Evolutionary conservation across 2,797 vertebrate genomes (phyloP).

Genomic region (Pipistrellus kuhlii): DNA sequence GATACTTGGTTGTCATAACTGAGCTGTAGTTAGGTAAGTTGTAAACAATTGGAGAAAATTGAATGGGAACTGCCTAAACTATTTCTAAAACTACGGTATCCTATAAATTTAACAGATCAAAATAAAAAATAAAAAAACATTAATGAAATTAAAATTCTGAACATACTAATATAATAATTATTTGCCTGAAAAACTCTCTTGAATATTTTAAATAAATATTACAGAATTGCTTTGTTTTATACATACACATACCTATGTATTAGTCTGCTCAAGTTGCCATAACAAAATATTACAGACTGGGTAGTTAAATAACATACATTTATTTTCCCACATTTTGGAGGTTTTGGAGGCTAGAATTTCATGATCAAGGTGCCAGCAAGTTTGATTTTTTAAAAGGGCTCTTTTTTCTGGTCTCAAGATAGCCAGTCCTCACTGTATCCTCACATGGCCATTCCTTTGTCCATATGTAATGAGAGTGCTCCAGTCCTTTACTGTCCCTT

Average conservation of each 20-base stretch:
- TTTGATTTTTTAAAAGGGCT: neutral
- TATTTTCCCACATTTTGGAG: neutral
- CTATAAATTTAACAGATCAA: neutral
- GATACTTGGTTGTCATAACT: neutral
- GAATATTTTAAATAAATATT: neutral
- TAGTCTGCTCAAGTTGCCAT: neutral
- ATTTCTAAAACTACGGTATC: neutral
- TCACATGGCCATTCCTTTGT: neutral
- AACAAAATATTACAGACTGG: neutral
- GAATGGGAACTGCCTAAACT: neutral
- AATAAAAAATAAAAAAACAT: neutral
- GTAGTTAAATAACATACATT: neutral
- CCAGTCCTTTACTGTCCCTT: rapidly evolving
- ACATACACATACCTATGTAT: neutral
- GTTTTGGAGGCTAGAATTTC: neutral
- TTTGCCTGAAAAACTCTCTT: neutral
- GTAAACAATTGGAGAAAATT: neutral
- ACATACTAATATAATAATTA: neutral
- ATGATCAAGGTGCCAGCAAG: neutral
- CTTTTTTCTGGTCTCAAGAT: neutral
- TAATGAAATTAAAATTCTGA: neutral
- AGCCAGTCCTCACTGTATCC: neutral
- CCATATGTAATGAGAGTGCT: neutral
- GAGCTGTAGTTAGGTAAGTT: neutral
- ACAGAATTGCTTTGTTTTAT: neutral